phyloP scores from a whole-genome alignment of 1,140 invertebrate species.

The Ceratina japonica region DNA sequence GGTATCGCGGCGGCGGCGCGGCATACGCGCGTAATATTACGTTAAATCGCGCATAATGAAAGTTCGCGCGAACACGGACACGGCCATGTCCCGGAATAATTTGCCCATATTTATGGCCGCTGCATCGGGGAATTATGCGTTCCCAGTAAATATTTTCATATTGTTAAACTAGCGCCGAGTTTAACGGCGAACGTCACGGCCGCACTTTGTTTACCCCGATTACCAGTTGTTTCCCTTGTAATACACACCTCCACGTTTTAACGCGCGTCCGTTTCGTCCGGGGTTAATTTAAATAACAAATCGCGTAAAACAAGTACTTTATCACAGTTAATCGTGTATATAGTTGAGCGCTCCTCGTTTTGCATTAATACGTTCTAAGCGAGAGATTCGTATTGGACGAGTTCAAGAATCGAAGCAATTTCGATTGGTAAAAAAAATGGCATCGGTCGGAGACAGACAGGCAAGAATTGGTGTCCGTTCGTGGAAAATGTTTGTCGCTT shows the following conservation, averaged over 20 bases:
- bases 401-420: no score
- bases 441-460: no score
- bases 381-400: no score
- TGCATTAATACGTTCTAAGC: no score
- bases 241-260: neutral
- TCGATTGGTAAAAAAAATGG: no score
- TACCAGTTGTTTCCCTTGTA: neutral
- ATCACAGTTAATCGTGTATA: no score
- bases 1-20: neutral
- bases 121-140: neutral
- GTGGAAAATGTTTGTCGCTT: neutral
- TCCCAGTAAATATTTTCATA: slow-evolving; percentile 22
- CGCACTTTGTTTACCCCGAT: neutral
- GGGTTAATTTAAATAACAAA: neutral
- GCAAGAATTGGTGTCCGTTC: neutral
- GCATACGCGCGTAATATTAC: neutral
- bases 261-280: no score
- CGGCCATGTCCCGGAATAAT: neutral
- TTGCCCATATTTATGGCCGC: slow-evolving; percentile 4
- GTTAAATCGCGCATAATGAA: slow-evolving; percentile 27
- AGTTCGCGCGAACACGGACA: neutral
- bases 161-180: slow-evolving; percentile 9
- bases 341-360: no score
- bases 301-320: no score
- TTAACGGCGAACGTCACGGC: neutral